Conservation (phyloP, 2,888 invertebrate genomes). For the Gnatocerus cornutus region DNA sequence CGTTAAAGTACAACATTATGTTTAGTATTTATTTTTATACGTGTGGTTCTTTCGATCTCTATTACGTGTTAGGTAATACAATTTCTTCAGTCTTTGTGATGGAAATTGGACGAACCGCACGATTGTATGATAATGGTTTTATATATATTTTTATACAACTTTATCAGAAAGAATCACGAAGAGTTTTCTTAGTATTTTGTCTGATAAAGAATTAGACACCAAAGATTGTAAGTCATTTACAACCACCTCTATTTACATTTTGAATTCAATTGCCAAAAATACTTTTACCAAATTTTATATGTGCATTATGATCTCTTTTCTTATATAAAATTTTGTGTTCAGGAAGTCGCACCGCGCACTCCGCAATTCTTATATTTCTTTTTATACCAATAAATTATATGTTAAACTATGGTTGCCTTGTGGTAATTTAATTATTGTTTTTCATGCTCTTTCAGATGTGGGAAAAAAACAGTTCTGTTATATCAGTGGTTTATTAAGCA, state of each 20-base stretch:
- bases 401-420: not conserved
- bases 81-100: not conserved
- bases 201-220: conserved; percentile 51
- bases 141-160: conserved; percentile 49
- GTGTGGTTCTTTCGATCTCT: not conserved
- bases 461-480: too few species aligned
- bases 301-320: conserved; percentile 22
- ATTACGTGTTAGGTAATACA: not conserved
- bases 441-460: too few species aligned
- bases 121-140: not conserved
- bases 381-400: conserved; percentile 22
- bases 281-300: conserved; percentile 23
- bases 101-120: too few species aligned
- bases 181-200: conserved; percentile 44
- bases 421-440: too few species aligned
- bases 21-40: conserved; percentile 48
- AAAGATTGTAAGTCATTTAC: conserved; percentile 49
- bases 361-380: conserved; percentile 20
- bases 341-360: conserved; percentile 25
- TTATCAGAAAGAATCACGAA: conserved; percentile 40
- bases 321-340: conserved; percentile 23
- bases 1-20: conserved; percentile 56
- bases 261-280: conserved; percentile 32
- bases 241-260: conserved; percentile 1
- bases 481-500: too few species aligned